Evolutionary conservation across 2,797 vertebrate genomes (phyloP), one percentile per base, ranked within the genome.

Genomic region (Vultur gryphus): DNA sequence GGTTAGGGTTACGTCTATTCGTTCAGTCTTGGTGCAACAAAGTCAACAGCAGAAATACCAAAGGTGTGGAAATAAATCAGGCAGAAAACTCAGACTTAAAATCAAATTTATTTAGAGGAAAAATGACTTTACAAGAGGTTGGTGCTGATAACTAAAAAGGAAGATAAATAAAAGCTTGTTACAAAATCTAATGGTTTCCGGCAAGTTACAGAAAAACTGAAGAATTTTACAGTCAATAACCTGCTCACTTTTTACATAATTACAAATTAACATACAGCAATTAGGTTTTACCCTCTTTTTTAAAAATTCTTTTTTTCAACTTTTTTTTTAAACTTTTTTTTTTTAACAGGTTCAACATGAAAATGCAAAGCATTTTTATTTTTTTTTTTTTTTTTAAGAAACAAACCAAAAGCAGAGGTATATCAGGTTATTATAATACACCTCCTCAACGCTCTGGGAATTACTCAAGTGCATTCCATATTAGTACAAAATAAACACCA

Each of bases 111-210:
- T 99, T 99, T 98, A 97, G 97, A 98, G 97, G 97, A 97, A 89
- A 80, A 98, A 98, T 90, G 65, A 98, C 98, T 98, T 98, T 98
- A 99, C 98, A 98, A 98, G 98, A 98, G 88, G 93, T 97, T 97
- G 97, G 95, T 97, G 96, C 96, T 89, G 83, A 54, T 98, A 97
- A 96, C 98, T 98, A 97, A 97, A 98, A 97, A 97, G 98, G 97
- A 97, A 98, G 99, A 99, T 99, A 99, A 99, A 99, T 99, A 99
- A 99, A 98, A 98, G 97, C 97, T 98, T 97, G 97, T 98, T 99
- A 99, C 98, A 99, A 99, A 99, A 99, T 95, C 96, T 92, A 93
- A 93, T 87, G 75, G 92, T 92, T 95, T 95, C 95, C 94, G 94
- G 90, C 90, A 98, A 98, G 98, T 98, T 98, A 99, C 98, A 98